These are phyloP conservation scores for Acipenser ruthenus DNA, from an alignment of 2,797 vertebrate species.

Conservation along the genomic window DNA sequence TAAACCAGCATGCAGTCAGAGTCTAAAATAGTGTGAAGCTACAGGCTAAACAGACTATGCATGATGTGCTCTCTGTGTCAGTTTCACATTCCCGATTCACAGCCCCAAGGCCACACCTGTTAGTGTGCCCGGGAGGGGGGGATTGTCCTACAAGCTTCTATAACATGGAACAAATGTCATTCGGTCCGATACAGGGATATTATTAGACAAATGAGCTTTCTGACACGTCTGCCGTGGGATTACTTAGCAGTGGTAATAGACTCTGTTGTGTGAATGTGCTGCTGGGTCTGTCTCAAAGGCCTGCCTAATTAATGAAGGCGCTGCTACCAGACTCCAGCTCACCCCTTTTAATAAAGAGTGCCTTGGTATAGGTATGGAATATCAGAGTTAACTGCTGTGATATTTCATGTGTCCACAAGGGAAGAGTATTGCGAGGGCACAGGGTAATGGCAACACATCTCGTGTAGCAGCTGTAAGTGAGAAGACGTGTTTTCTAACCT, in stretches of 20 bases:
- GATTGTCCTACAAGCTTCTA: too few species aligned
- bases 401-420: not conserved
- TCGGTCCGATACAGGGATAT: not conserved
- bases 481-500: too few species aligned
- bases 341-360: too few species aligned
- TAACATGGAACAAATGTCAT: not conserved
- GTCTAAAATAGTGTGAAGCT: too few species aligned
- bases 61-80: too few species aligned
- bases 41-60: too few species aligned
- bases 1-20: too few species aligned
- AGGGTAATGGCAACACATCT: not conserved
- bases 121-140: not conserved
- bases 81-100: too few species aligned
- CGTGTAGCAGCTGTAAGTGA: too few species aligned
- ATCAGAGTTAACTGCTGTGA: not conserved
- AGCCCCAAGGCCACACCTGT: too few species aligned
- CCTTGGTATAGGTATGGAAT: too few species aligned
- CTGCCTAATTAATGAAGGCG: not conserved
- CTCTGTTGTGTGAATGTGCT: not conserved
- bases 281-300: not conserved
- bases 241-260: not conserved
- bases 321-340: not conserved
- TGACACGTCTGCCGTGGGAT: not conserved
- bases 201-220: slow-evolving; percentile 1
- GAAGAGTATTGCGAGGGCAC: not conserved